Evolutionary conservation across 1,140 invertebrate genomes (phyloP), one percentile per base, ranked within the genome.

Genomic region (Tetragonula clypearis): DNA sequence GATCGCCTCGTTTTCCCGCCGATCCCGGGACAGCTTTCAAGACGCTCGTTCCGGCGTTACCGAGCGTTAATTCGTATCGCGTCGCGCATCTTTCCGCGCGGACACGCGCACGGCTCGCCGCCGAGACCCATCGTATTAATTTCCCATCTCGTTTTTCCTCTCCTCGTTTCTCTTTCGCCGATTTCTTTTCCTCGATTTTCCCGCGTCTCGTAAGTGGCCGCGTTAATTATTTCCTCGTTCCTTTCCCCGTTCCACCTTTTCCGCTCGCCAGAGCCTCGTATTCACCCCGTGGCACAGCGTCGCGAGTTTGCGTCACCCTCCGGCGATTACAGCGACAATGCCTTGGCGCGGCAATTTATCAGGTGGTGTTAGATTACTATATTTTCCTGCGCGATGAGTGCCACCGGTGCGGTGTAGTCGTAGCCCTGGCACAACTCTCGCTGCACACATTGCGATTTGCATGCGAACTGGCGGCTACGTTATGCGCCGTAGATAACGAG

Each of bases 401-500:
- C 86, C 78, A 87, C 86, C 73, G 82, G 41, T 49, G 41, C 41
- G 41, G 41, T 65, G 62, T 30, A 30, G 30, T 58, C 83, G 78
- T 80, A 80, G 41, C 65, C 69, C 72, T 41, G 80, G 35, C 72
- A 65, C 69, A 82, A 84, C 85, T 88, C 86, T 26, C 69, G 79
- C 60, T 76, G 75, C 82, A 79, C 82, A 80, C 88, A 75, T 88
- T 71, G 88, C 88, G 85, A 90, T 90, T 90, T 90, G 88, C 88
- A 90, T 90, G 88, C 88, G 86, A 86, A 77, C 87, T 69, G 88
- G 77, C 85, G 88, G 74, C 30, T 30, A 30, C 85, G 88, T 90
- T 90, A 89, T 87, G 88, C 86, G 82, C 53, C 87, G 41, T 49
- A 89, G 88, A 89, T 89, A 89, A 90, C 88, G 85, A 87, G 88